Evolutionary conservation across 2,888 invertebrate genomes (phyloP).

Genomic region (Clostera curtula): DNA sequence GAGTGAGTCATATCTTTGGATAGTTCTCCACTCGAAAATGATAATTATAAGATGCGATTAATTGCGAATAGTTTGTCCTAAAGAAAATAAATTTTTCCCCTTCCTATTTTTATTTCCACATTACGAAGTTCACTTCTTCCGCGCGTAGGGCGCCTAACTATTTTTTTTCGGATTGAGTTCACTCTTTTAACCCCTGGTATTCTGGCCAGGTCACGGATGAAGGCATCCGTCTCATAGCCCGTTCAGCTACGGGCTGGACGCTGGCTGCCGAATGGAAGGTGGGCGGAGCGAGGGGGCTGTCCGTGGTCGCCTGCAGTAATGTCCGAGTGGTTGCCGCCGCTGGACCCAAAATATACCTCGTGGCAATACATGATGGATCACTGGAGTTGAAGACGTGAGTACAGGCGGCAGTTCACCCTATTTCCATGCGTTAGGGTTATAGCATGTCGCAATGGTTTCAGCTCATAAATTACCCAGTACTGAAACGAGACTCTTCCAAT

Average conservation of each 20-base stretch:
- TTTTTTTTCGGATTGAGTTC: no score
- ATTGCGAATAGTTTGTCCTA: no score
- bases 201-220: slow-evolving; percentile 72
- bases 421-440: not conserved
- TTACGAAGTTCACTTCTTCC: no score
- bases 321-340: slow-evolving; percentile 88
- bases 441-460: not conserved
- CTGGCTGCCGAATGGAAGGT: slow-evolving; percentile 76
- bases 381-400: slow-evolving; percentile 32
- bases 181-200: not conserved
- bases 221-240: slow-evolving; percentile 46
- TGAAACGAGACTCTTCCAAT: no score
- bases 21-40: no score
- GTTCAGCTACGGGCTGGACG: slow-evolving; percentile 65
- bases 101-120: no score
- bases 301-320: slow-evolving; percentile 89
- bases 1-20: no score
- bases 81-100: no score
- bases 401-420: not conserved
- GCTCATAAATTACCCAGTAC: not conserved
- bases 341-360: slow-evolving; percentile 80
- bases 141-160: no score
- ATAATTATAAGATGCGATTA: no score
- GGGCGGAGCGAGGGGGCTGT: slow-evolving; percentile 85
- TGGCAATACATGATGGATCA: slow-evolving; percentile 26